Base-by-base conservation (phyloP, 2,113 vertebrate genomes). In the Empidonax alnorum region DNA sequence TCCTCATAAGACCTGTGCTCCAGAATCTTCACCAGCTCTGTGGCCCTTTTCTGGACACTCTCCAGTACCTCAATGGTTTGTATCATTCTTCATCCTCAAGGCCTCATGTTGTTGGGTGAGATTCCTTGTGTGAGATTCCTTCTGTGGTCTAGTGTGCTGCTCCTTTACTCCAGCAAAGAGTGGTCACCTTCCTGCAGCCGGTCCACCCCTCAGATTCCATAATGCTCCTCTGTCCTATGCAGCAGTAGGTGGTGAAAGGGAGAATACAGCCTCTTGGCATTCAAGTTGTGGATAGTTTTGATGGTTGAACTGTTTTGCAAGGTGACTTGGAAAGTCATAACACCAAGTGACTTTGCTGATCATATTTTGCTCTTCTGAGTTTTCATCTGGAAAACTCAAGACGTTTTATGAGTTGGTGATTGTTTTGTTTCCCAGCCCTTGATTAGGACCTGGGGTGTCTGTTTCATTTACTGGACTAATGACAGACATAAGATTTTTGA, bases 291-390 rank as follows among this genome's bases (percentile, higher is more conserved):
- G 22, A 75, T 80, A 80, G 58, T 65, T 85, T 83, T 88, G 74
- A 39, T 69, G 25, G 82, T 66, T 42, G 56, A 87, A 53, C 42
- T 90, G 80, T 65, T 84, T 47, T 42, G 47, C 44, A 61, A 77
- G 75, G 47, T 61, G 61, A 78, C 62, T 91, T 63, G 2, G 56
- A 84, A 87, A 92, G 76, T 78, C 37, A 46, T 95, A 90, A 78
- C 87, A 76, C 67, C 67, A 91, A 80, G 91, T 94, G 89, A 83
- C 74, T 94, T 92, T 50, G 68, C 50, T 72, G 65, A 33, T 95
- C 41, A 14, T 76, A 21, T 63, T 92, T 68, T 81, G 31, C 71
- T 92, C 23, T 69, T 68, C 24, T 1, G 31, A 65, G 56, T 86
- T 90, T 94, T 71, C 75, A 58, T 56, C 58, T 65, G 59, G 62